Conservation (phyloP, 2,888 invertebrate species). For the Andrena fulva region DNA sequence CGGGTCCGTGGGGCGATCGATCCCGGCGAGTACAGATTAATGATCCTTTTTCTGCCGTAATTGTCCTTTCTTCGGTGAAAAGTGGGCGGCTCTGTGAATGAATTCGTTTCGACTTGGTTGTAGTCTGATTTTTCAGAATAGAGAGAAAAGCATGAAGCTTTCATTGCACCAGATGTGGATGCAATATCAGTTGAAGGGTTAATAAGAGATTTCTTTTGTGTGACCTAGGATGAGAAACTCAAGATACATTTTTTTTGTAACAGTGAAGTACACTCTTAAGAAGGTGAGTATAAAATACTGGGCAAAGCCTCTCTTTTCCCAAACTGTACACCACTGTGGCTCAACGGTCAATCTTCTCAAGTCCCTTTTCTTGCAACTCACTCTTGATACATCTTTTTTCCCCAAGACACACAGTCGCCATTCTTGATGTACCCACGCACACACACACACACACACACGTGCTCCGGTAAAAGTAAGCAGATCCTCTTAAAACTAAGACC, state of each 20-base stretch:
- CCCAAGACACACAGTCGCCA: neutral
- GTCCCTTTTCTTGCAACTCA: constrained; percentile 16
- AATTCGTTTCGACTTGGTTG: neutral
- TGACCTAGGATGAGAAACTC: neutral
- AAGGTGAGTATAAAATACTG: constrained; percentile 15
- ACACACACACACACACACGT: neutral
- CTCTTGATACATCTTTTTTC: constrained; percentile 11
- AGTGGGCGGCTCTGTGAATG: neutral
- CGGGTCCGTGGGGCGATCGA: constrained; percentile 1
- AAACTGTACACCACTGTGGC: neutral
- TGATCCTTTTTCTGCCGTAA: neutral
- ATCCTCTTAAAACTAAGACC: constrained; percentile 15
- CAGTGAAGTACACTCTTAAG: neutral
- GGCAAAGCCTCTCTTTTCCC: constrained; percentile 4
- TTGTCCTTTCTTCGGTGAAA: neutral
- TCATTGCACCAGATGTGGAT: too few relatives aligned
- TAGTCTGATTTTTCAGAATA: neutral
- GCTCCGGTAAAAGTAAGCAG: constrained; percentile 4
- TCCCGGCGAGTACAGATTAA: constrained; percentile 20
- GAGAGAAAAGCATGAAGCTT: neutral
- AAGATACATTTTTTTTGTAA: neutral
- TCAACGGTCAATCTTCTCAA: constrained; percentile 21
- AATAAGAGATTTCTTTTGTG: neutral
- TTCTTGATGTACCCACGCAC: neutral
- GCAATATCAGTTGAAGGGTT: neutral